Evolutionary conservation across 2,888 invertebrate species (phyloP), one percentile per base, ranked within the genome.

Genomic region (Pseudanteris insignis): DNA sequence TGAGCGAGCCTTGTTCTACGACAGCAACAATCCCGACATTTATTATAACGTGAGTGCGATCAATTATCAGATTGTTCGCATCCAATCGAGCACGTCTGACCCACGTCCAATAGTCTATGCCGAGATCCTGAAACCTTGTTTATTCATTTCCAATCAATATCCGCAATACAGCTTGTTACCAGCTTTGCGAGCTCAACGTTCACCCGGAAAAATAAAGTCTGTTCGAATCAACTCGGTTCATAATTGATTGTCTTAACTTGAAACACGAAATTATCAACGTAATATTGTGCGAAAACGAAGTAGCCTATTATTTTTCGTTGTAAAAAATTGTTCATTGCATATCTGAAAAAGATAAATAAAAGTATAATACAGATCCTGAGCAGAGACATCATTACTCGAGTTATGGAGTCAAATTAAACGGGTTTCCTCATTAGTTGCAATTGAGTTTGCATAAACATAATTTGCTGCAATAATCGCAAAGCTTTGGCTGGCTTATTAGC

Each of bases 21-120:
- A 96, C 78, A 92, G 90, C 78, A 92, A 90, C 70, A 95, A 95
- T 82, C 94, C 95, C 0, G 95, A 95, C 77, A 94, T 95, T 73
- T 94, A 95, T 80, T 95, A 95, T 78, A 95, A 95, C 78, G 92
- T 93, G 82, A 88, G 90, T 87, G 32, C 7, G 1, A 8, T 6
- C 15, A 38, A 32, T 44, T 38, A 18, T 37, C 26, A 6, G 26
- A 29, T 47, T 29, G 24, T 6, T 13, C n/a, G 2, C 6, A n/a
- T 33, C 25, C 43, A 33, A 46, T 36, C 24, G 32, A 2, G 29
- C 30, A 3, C 18, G 6, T 18, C 18, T 18, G 18, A 18, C 13
- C 30, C 30, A 30, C 24, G 10, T 36, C 10, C 8, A 21, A 9
- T 18, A 10, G 18, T 15, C 34, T 1, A 21, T 18, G 8, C 8